Conservation (phyloP, 2,888 invertebrate species). For the Laspeyria flexula region DNA sequence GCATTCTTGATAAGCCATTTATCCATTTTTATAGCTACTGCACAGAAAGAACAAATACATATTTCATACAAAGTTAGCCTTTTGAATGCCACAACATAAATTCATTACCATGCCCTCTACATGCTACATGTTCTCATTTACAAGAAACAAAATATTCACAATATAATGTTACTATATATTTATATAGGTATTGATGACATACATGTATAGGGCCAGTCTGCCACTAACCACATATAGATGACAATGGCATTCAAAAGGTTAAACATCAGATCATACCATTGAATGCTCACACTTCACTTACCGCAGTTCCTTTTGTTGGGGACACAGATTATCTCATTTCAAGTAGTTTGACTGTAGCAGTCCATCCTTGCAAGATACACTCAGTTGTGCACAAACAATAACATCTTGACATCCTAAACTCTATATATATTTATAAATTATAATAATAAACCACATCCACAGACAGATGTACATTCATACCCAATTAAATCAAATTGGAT, state of each 20-base stretch:
- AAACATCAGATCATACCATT: conserved; percentile 44
- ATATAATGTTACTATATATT: too few relatives aligned
- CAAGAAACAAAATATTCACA: too few relatives aligned
- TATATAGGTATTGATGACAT: too few relatives aligned
- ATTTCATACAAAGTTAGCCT: conserved; percentile 41
- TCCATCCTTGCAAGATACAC: conserved; percentile 54
- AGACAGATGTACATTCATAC: conserved; percentile 58
- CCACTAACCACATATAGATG: too few relatives aligned
- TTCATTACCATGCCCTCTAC: too few relatives aligned
- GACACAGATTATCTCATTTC: conserved; percentile 46
- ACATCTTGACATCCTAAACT: conserved; percentile 44
- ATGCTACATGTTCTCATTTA: too few relatives aligned
- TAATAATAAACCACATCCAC: conserved; percentile 47
- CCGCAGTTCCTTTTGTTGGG: conserved; percentile 43
- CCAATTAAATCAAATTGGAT: conserved; percentile 24
- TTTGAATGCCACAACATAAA: too few relatives aligned
- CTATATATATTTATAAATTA: conserved; percentile 29
- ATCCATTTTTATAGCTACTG: conserved; percentile 57
- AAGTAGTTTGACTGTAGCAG: conserved; percentile 43
- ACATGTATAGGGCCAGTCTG: too few relatives aligned
- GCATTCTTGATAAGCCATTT: conserved; percentile 60
- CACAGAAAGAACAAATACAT: conserved; percentile 52
- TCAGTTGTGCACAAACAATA: conserved; percentile 52
- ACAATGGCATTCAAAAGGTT: too few relatives aligned
- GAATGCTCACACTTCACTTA: conserved; percentile 56